Base-by-base conservation (phyloP, 2,888 invertebrate genomes). In the Exocentrus adspersus region DNA sequence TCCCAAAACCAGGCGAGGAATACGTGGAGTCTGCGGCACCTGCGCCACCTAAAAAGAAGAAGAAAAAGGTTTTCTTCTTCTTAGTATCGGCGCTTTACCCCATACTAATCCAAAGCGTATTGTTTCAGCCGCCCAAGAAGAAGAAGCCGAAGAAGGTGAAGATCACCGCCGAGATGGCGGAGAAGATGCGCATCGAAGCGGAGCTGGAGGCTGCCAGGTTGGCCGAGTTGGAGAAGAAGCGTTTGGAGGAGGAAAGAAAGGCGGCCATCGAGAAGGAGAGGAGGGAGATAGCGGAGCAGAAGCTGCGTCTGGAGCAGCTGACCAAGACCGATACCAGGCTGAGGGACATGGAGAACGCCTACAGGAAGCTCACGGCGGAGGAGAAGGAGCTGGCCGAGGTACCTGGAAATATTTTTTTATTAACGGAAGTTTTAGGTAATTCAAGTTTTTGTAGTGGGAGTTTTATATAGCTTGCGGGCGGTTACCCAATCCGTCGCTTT, bases 381-480 rank as follows among this genome's bases (percentile, higher is more conserved):
- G 75, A 75, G 53, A 72, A 70, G 54, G 67, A 62, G 7, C 12
- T 51, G 19, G 10, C 41, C 3, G 68, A 68, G 28, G 68, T 65
- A n/a, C n/a, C n/a, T n/a, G n/a, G n/a, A n/a, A n/a, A n/a, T n/a
- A n/a, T n/a, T n/a, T n/a, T n/a, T n/a, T n/a, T n/a, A n/a, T n/a
- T n/a, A n/a, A n/a, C n/a, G n/a, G n/a, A n/a, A n/a, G n/a, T n/a
- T n/a, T n/a, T n/a, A n/a, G n/a, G n/a, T n/a, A n/a, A n/a, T n/a
- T n/a, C 61, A 43, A 16, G 28, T 37, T 53, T 9, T 70, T 71
- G 45, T 52, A 87, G 85, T 87, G 88, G 88, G 62, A 77, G 14
- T 80, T 84, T 17, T 87, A 86, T 71, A 78, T 87, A 68, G 81
- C 81, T 52, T 87, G 87, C 71, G 85, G 86, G 57, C 84, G 85